phyloP scores from a whole-genome alignment of 2,888 invertebrate species.

The Diploptera punctata region DNA sequence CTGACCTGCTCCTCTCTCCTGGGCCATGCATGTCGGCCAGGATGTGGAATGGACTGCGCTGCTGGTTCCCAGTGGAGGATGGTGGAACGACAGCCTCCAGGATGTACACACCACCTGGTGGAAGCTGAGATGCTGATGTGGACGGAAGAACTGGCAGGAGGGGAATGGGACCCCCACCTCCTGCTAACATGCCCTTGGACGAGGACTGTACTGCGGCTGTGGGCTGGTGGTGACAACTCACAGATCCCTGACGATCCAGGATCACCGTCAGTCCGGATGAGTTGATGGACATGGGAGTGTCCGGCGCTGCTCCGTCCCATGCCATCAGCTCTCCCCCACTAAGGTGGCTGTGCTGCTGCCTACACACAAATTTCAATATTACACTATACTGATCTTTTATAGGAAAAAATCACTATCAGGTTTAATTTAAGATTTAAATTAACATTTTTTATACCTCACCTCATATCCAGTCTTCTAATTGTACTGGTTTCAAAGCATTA shows the following conservation, averaged over 20 bases:
- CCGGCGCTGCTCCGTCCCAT: constrained; percentile 42
- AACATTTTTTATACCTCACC: too few relatives aligned
- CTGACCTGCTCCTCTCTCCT: constrained; percentile 36
- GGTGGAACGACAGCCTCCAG: constrained; percentile 37
- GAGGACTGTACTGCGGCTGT: background rate
- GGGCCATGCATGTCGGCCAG: constrained; percentile 46
- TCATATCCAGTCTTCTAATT: too few relatives aligned
- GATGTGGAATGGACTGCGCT: constrained; percentile 48
- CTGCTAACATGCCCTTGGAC: background rate
- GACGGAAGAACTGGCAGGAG: constrained; percentile 2
- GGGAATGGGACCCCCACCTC: background rate
- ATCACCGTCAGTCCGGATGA: constrained; percentile 48
- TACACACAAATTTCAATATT: too few relatives aligned
- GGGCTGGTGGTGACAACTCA: background rate
- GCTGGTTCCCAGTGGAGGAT: constrained; percentile 29
- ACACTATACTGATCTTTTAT: too few relatives aligned
- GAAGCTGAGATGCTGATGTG: constrained; percentile 17
- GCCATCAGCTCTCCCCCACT: constrained; percentile 28
- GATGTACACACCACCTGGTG: constrained; percentile 37
- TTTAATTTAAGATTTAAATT: too few relatives aligned
- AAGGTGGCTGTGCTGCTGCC: background rate
- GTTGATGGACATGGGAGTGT: constrained; percentile 56
- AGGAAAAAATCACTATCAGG: too few relatives aligned
- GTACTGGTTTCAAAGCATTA: too few relatives aligned
- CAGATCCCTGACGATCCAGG: constrained; percentile 1